phyloP scores from a whole-genome alignment of 2,888 invertebrate genomes.

The Ophion ellenae region DNA sequence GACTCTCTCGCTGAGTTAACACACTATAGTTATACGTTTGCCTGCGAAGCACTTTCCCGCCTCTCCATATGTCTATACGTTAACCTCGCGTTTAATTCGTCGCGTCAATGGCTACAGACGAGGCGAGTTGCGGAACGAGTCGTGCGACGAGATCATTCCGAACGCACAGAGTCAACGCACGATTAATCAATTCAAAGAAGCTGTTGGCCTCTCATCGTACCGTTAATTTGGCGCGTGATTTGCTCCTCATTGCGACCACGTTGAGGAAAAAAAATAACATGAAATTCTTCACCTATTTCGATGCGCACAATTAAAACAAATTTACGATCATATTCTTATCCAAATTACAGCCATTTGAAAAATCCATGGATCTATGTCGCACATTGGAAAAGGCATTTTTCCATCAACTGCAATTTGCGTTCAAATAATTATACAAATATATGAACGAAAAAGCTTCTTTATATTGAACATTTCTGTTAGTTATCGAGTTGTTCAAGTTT shows the following conservation, averaged over 20 bases:
- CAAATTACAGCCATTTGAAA: no score
- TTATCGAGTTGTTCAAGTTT: no score
- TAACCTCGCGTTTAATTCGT: not conserved
- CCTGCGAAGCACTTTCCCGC: slow-evolving; percentile 29
- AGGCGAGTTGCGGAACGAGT: slow-evolving; percentile 28
- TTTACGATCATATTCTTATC: not conserved
- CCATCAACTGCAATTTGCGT: no score
- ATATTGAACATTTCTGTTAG: no score
- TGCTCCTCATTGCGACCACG: slow-evolving; percentile 32
- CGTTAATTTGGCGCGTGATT: slow-evolving; percentile 51
- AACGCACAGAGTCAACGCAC: slow-evolving; percentile 43
- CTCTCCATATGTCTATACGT: not conserved
- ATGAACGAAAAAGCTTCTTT: no score
- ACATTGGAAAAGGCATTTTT: no score
- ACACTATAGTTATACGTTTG: not conserved
- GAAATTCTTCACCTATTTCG: not conserved
- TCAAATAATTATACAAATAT: no score
- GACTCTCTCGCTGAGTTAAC: not conserved
- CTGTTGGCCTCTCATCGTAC: slow-evolving; percentile 38
- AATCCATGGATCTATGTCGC: no score
- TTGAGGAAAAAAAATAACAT: not conserved
- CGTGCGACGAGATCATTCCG: slow-evolving; percentile 15
- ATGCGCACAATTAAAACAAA: not conserved
- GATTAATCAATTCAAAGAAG: slow-evolving; percentile 57
- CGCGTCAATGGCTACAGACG: not conserved